phyloP scores from a whole-genome alignment of 2,888 invertebrate genomes.

The Blastobasis lacticolella region DNA sequence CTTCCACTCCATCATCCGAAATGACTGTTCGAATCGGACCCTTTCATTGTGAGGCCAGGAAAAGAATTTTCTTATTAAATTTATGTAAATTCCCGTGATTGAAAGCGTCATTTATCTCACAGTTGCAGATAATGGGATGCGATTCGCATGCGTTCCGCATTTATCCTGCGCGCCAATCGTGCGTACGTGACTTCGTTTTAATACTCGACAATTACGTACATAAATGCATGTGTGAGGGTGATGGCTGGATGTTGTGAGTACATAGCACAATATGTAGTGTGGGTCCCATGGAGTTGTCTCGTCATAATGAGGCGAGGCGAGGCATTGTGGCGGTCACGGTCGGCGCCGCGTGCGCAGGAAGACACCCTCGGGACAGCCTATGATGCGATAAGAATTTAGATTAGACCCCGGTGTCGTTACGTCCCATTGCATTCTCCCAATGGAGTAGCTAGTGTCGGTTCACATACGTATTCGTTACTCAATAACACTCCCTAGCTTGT shows the following conservation, averaged over 20 bases:
- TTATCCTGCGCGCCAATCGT: conserved; percentile 15
- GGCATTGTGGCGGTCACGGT: conserved; percentile 61
- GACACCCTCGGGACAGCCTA: conserved; percentile 19
- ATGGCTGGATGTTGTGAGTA: conserved; percentile 33
- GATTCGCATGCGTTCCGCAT: conserved; percentile 19
- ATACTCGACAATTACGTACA: not conserved
- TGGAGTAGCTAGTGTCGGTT: too few relatives aligned
- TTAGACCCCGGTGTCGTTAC: conserved; percentile 35
- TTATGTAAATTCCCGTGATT: conserved; percentile 10
- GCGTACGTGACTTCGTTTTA: conserved; percentile 19
- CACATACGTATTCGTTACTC: too few relatives aligned
- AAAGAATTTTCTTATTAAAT: conserved; percentile 10
- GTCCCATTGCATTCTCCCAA: conserved; percentile 11
- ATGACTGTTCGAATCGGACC: conserved; percentile 1
- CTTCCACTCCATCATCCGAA: conserved; percentile 17
- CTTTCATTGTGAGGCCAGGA: conserved; percentile 1
- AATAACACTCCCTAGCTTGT: too few relatives aligned
- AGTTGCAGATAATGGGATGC: conserved; percentile 16
- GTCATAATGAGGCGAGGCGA: conserved; percentile 40
- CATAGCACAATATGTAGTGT: conserved; percentile 6
- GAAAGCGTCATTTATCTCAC: conserved; percentile 9
- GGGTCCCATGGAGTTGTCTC: conserved; percentile 57
- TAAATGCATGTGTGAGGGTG: conserved; percentile 1
- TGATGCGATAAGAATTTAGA: conserved; percentile 58
- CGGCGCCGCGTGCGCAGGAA: conserved; percentile 54